Base-by-base conservation (phyloP, 2,888 invertebrate species). In the Arrhopalites spinosus region DNA sequence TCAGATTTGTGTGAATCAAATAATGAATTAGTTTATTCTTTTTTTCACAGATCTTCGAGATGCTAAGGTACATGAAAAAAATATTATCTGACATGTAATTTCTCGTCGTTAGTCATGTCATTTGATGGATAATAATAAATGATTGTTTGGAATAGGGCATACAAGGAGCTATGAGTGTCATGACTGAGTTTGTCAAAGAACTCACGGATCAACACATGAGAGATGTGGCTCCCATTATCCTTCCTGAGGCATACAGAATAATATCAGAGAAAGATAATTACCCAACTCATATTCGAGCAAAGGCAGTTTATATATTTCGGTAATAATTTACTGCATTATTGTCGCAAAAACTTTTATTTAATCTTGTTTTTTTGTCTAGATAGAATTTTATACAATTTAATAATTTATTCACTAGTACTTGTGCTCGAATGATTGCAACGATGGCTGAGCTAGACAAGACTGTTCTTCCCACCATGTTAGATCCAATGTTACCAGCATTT, bases 91-190 rank as follows among this genome's bases (percentile, higher is more conserved):
- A 45, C 45, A 45, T 45, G 15, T 45, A 45, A 7, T 11, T 45
- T 45, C 15, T 47, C 47, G 13, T n/a, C 13, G 13, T 47, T 47
- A 45, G 45, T 59, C 59, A 59, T 59, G 5, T 13, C 13, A 7
- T 59, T 25, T 1, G 13, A 1, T 59, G 2, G 13, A 25, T 59
- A 59, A 59, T 59, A 11, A 50, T n/a, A 17, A n/a, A 50, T 3
- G 15, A n/a, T n/a, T n/a, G n/a, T n/a, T n/a, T n/a, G n/a, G n/a
- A 3, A 64, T 13, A 81, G 82, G 78, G 90, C 0, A 90, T 91
- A 27, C 90, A 91, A 84, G 91, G 92, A 13, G 90, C 91, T 8
- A 91, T 92, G 90, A 87, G 91, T 84, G 91, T 91, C 2, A 85
- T 92, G 50, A 88, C 89, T 81, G 91, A 92, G 83, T 90, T 92